These are phyloP conservation scores for Drepana arcuata DNA, from an alignment of 1,140 invertebrate genomes.

Conservation along the genomic window DNA sequence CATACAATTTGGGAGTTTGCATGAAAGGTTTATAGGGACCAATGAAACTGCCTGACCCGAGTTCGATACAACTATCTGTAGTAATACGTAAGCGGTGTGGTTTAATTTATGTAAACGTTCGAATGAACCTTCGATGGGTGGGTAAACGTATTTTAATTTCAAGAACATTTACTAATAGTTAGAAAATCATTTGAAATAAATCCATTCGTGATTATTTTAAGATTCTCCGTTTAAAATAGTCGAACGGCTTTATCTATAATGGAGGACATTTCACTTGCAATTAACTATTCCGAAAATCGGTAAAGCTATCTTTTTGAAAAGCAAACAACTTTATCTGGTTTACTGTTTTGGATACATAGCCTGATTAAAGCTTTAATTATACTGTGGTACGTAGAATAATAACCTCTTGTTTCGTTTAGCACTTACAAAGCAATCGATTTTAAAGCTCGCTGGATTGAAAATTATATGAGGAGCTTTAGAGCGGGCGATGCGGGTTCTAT, in stretches of 20 bases:
- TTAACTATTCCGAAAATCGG: too few relatives aligned
- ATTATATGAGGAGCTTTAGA: constrained; percentile 68
- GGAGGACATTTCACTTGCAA: too few relatives aligned
- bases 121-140: constrained; percentile 18
- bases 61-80: constrained; percentile 28
- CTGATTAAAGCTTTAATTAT: constrained; percentile 46
- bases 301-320: too few relatives aligned
- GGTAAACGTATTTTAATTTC: constrained; percentile 14
- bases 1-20: constrained; percentile 43
- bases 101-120: constrained; percentile 26
- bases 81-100: constrained; percentile 38
- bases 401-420: constrained; percentile 48
- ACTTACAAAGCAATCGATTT: constrained; percentile 70
- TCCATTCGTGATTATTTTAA: constrained; percentile 6
- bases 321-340: too few relatives aligned
- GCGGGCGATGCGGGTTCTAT: constrained; percentile 39
- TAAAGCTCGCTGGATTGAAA: constrained; percentile 70
- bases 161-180: too few relatives aligned
- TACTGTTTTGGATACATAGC: too few relatives aligned
- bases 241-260: too few relatives aligned
- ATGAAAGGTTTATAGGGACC: constrained; percentile 36
- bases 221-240: constrained; percentile 20
- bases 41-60: constrained; percentile 36
- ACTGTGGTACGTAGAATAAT: constrained; percentile 22
- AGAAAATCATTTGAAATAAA: too few relatives aligned